Conservation (phyloP, 2,797 vertebrate species). For the Taenioides sp. region DNA sequence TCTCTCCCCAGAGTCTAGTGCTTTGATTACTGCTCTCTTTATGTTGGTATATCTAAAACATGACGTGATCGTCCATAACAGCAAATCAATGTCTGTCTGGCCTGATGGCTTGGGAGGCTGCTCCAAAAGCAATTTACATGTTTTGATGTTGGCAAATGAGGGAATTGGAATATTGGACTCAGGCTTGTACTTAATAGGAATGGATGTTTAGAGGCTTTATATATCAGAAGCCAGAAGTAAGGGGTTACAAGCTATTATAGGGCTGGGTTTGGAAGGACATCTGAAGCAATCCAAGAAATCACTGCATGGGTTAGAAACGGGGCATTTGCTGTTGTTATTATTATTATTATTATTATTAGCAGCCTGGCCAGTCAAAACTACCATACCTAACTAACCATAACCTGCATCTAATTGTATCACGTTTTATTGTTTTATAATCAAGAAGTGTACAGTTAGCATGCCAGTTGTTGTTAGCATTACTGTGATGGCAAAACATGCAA, state of each 20-base stretch:
- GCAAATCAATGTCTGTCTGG: conserved; percentile 7
- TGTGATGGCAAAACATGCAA: no score
- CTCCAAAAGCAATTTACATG: background rate
- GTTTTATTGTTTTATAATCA: no score
- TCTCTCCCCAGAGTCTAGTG: background rate
- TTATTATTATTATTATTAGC: no score
- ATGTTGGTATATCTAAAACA: background rate
- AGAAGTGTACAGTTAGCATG: no score
- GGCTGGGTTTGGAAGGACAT: background rate
- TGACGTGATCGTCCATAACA: conserved; percentile 19
- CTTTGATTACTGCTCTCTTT: conserved; percentile 16
- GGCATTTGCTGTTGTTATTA: no score
- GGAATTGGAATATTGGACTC: background rate
- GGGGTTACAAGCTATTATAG: background rate
- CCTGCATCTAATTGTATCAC: no score
- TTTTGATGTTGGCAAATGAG: conserved; percentile 14
- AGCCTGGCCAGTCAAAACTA: no score
- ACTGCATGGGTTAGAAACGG: background rate
- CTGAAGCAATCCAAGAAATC: background rate
- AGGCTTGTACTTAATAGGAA: background rate
- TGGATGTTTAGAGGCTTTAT: background rate
- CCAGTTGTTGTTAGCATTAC: no score
- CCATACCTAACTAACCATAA: no score
- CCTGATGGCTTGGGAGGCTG: conserved; percentile 11
- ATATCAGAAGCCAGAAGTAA: background rate